Evolutionary conservation across 2,797 vertebrate genomes (phyloP), one percentile per base, ranked within the genome.

Genomic region (Karalla daura): DNA sequence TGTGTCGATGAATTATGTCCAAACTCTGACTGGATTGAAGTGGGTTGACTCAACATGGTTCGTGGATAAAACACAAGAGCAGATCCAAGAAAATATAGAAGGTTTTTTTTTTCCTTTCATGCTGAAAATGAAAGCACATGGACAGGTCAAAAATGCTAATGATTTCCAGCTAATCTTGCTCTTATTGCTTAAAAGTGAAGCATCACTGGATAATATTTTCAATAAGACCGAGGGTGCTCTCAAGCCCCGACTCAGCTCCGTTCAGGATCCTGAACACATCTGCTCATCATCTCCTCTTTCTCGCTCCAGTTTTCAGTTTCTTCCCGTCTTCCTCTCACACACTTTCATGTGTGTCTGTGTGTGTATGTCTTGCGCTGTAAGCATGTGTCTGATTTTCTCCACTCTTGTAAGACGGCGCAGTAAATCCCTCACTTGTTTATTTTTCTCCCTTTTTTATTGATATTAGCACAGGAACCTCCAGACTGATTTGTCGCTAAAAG

Each of bases 401-500:
- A 40, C 70, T 83, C 74, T 80, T 85, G 81, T 90, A 78, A 78
- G 63, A 63, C 79, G 20, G 63, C 21, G 84, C 85, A 82, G 89
- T 94, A 95, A 96, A 96, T 93, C 94, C 93, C 91, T 91, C 91
- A 91, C 89, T 94, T 97, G 95, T 95, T 96, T 96, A 95, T 96
- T 93, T 96, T 94, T 90, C 89, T 88, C 90, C 92, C 85, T 72
- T 91, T 93, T 96, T 94, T 95, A 96, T 95, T 95, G 95, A 95
- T 96, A 95, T 91, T 93, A 93, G 94, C 94, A 85, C 91, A 93
- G 94, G 94, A 96, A 94, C 94, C 94, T 96, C 91, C 92, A 95
- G 94, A 94, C 96, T 95, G 95, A 95, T 95, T 96, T 96, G 95
- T 97, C 91, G 92, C 96, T 95, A 95, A 98, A 97, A 99, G 97